Percentiles rank a stretch among this genome's conserved stretches.
Evolutionary conservation across 92 coral and sea anemone species (phyloP).

Genomic region (Chrysogorgia sp.): DNA sequence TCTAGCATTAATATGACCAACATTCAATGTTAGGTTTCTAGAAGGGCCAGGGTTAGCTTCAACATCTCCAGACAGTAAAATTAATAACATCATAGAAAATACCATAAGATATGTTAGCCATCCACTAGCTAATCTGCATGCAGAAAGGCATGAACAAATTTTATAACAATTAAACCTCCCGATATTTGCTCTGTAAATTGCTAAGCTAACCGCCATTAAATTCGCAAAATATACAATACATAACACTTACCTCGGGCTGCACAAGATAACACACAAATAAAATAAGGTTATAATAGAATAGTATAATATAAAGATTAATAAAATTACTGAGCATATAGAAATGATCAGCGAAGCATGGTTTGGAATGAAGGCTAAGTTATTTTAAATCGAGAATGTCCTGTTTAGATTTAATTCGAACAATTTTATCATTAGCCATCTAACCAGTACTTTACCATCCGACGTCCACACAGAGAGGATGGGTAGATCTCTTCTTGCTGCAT

Average conservation of each 20-base stretch:
- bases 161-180: not conserved
- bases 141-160: not conserved
- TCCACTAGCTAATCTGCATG: not conserved
- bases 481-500: not conserved
- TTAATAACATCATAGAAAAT: not conserved
- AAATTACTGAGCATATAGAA: not conserved
- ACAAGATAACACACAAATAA: not conserved
- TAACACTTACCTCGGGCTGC: conserved; percentile 41
- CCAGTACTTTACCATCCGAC: not conserved
- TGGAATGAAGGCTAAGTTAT: not conserved
- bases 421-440: not conserved
- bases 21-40: not conserved
- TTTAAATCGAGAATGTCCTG: not conserved
- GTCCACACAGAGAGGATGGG: not conserved
- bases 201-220: not conserved
- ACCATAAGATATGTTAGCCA: conserved; percentile 3
- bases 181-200: not conserved
- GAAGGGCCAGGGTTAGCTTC: not conserved
- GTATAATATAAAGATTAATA: not conserved
- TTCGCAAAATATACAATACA: not conserved
- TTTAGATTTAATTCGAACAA: conserved; percentile 7
- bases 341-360: not conserved
- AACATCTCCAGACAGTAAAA: conserved; percentile 13
- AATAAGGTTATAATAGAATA: not conserved
- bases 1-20: not conserved